Evolutionary conservation across 2,113 vertebrate genomes (phyloP).

Genomic region (Anoura caudifer): DNA sequence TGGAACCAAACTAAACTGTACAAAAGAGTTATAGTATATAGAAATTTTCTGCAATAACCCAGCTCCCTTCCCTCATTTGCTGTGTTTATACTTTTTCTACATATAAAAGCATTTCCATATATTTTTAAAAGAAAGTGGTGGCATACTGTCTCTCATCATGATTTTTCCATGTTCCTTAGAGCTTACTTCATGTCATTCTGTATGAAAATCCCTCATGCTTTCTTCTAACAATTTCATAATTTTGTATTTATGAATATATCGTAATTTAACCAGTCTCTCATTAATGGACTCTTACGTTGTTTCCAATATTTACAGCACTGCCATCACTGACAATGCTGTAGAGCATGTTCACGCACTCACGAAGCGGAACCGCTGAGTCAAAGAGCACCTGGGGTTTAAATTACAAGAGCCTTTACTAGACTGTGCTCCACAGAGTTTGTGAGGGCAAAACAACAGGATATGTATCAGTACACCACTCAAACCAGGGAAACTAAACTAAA

Average conservation of each 20-base stretch:
- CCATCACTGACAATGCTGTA: not conserved
- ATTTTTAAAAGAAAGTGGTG: not conserved
- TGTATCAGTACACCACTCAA: not conserved
- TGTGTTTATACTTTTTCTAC: not conserved
- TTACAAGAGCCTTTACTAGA: not conserved
- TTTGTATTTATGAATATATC: not conserved
- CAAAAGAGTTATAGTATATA: not conserved
- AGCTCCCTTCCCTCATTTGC: not conserved
- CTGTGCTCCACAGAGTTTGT: constrained; percentile 12
- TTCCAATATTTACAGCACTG: constrained; percentile 20
- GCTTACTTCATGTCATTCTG: not conserved
- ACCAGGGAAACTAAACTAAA: not conserved
- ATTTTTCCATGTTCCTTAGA: not conserved
- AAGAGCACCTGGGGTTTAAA: constrained; percentile 11
- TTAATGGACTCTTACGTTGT: not conserved
- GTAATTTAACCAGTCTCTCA: constrained; percentile 2
- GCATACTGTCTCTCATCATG: not conserved
- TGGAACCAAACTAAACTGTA: not conserved
- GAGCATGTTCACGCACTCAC: not conserved
- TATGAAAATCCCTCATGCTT: constrained; percentile 6
- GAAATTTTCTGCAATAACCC: not conserved
- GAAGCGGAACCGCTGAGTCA: not conserved
- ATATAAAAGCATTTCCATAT: not conserved
- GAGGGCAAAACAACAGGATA: not conserved
- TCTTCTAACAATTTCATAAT: constrained; percentile 9